phyloP scores from a whole-genome alignment of 2,113 vertebrate species.

The Chrysemys picta region DNA sequence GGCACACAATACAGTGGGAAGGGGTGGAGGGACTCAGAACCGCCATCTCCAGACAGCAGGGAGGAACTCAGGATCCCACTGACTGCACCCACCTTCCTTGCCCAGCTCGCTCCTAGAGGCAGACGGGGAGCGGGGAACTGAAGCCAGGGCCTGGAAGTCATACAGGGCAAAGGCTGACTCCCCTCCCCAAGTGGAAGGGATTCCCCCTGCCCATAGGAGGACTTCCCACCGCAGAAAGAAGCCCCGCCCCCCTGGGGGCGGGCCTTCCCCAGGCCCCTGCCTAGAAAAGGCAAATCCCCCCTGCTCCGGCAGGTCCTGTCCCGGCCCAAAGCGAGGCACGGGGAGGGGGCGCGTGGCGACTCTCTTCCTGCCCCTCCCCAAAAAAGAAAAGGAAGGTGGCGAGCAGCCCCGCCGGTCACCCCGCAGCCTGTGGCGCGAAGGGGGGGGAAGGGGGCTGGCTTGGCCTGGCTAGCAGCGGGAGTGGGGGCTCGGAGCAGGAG shows the following conservation, averaged over 20 bases:
- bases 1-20: not conserved
- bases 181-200: not conserved
- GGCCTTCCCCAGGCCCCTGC: not conserved
- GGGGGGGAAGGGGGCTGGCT: too few relatives aligned
- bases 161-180: not conserved
- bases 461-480: too few relatives aligned
- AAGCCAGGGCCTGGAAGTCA: not conserved
- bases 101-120: not conserved
- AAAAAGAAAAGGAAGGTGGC: fast-evolving
- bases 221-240: too few relatives aligned
- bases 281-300: not conserved
- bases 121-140: too few relatives aligned
- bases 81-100: not conserved
- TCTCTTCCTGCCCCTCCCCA: not conserved
- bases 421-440: too few relatives aligned
- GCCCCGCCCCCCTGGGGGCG: too few relatives aligned
- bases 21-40: not conserved
- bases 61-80: not conserved
- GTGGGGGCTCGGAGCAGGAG: too few relatives aligned
- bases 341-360: not conserved
- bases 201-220: too few relatives aligned
- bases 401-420: too few relatives aligned
- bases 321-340: not conserved
- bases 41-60: not conserved
- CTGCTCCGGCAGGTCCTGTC: not conserved